These are phyloP conservation scores for Procavia capensis DNA, from an alignment of 2,113 vertebrate species.

Conservation along the genomic window DNA sequence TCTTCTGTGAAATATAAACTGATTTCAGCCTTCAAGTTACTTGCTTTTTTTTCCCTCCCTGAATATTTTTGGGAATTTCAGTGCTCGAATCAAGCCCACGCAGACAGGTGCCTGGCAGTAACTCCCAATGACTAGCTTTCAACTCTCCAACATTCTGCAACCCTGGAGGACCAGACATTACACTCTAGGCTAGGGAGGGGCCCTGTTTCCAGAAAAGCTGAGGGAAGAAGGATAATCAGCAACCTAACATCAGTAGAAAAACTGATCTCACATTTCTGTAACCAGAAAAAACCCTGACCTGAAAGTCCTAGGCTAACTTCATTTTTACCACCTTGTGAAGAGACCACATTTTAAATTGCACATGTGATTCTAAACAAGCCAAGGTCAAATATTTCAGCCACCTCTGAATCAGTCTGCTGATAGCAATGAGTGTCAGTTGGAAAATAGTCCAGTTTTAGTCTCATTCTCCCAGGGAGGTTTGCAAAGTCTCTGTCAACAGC, in stretches of 20 bases:
- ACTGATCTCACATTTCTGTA: neutral
- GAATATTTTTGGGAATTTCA: neutral
- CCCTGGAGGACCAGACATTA: neutral
- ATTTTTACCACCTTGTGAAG: neutral
- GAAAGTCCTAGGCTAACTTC: slow-evolving; percentile 56
- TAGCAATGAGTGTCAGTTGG: slow-evolving; percentile 3
- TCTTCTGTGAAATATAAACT: neutral
- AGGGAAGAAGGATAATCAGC: neutral
- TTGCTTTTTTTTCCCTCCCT: too few species aligned
- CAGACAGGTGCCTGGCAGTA: neutral
- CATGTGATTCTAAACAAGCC: slow-evolving; percentile 40
- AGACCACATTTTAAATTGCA: neutral
- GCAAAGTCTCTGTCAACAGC: slow-evolving; percentile 43
- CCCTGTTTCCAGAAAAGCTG: slow-evolving; percentile 32
- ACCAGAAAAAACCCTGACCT: slow-evolving; percentile 22
- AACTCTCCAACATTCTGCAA: neutral
- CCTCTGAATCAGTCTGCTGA: slow-evolving; percentile 16
- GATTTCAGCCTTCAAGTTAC: neutral
- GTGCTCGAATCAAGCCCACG: neutral
- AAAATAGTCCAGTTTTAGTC: neutral
- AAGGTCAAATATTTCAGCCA: slow-evolving; percentile 61
- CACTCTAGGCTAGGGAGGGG: neutral
- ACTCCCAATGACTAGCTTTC: neutral
- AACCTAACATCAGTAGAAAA: neutral
- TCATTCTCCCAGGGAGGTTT: neutral